Base-by-base conservation (phyloP, 2,888 invertebrate species). In the Agrilus cyanescens region DNA sequence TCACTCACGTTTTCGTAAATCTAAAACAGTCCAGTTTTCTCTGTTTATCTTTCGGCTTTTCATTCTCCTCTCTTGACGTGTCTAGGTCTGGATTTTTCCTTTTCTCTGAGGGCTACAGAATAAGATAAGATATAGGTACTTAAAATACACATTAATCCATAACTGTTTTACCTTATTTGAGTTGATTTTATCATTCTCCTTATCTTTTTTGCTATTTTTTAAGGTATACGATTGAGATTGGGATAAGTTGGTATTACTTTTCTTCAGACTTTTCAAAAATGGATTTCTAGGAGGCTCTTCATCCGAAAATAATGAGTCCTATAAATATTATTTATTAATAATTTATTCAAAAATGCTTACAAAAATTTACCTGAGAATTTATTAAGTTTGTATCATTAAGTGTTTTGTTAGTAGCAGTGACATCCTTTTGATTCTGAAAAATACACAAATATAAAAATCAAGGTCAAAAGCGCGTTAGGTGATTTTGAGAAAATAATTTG, bases 21-120 rank as follows among this genome's bases (percentile, higher is more conserved):
- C 60, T 62, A 54, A 68, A 71, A 46, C 59, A 62, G 41, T 68
- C 66, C 45, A 71, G 53, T 52, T 68, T 70, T 29, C 71, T 68
- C 41, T 73, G 70, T 53, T 74, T 74, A 40, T 61, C 59, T 40
- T 59, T 58, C 20, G 47, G 61, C 49, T 46, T 64, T 50, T 67
- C 45, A 30, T 2, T 29, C 7, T 12, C 33, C 6, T 41, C 59
- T 3, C 59, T 56, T 13, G 50, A 50, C 20, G 54, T 53, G 12
- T 54, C 56, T 29, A 60, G 53, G 18, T 64, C 65, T 10, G 62
- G 58, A 30, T 60, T 53, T 48, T 66, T 67, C 25, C 67, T 45
- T 51, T 67, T 67, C 44, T 63, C 62, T 3, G 32, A 15, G 15
- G 35, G 42, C 49, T 50, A 38, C 25, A 44, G 37, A 4, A n/a